These are phyloP conservation scores for Oegoconia quadripuncta DNA, from an alignment of 2,888 invertebrate species.

Conservation along the genomic window DNA sequence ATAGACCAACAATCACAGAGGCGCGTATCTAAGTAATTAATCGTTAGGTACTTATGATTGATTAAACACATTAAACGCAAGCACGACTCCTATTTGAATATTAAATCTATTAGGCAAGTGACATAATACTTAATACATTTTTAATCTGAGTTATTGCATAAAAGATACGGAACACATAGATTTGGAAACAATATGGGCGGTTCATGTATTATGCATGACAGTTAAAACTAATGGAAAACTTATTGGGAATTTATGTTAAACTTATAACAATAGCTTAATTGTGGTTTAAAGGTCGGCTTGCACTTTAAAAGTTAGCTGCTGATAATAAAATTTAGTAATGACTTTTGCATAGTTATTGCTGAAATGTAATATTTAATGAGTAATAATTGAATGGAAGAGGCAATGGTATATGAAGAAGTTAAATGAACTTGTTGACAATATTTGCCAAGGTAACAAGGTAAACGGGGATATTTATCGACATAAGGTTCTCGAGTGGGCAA, in stretches of 20 bases:
- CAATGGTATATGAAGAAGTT: slow-evolving; percentile 14
- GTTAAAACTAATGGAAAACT: slow-evolving; percentile 52
- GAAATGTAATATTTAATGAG: slow-evolving; percentile 1
- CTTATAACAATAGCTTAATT: slow-evolving; percentile 62
- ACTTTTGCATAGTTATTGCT: background rate
- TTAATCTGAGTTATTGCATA: slow-evolving; percentile 71
- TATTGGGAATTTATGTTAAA: slow-evolving; percentile 61
- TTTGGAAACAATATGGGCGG: slow-evolving; percentile 69
- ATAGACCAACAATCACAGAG: slow-evolving; percentile 54
- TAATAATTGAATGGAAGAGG: slow-evolving; percentile 4
- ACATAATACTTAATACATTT: slow-evolving; percentile 74
- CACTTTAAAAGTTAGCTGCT: slow-evolving; percentile 15
- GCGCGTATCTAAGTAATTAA: slow-evolving; percentile 75
- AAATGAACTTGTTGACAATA: slow-evolving; percentile 31
- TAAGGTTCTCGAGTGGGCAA: slow-evolving; percentile 64
- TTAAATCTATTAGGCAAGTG: slow-evolving; percentile 70
- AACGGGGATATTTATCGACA: slow-evolving; percentile 70
- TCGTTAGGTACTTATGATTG: slow-evolving; percentile 76
- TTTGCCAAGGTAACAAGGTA: slow-evolving; percentile 62
- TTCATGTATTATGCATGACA: slow-evolving; percentile 61
- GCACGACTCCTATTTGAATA: slow-evolving; percentile 76
- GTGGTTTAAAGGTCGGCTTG: slow-evolving; percentile 36
- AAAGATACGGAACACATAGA: slow-evolving; percentile 57
- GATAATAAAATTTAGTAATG: background rate
- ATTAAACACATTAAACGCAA: slow-evolving; percentile 73